Base-by-base conservation (phyloP, 2,113 vertebrate genomes). In the Apodemus speciosus region DNA sequence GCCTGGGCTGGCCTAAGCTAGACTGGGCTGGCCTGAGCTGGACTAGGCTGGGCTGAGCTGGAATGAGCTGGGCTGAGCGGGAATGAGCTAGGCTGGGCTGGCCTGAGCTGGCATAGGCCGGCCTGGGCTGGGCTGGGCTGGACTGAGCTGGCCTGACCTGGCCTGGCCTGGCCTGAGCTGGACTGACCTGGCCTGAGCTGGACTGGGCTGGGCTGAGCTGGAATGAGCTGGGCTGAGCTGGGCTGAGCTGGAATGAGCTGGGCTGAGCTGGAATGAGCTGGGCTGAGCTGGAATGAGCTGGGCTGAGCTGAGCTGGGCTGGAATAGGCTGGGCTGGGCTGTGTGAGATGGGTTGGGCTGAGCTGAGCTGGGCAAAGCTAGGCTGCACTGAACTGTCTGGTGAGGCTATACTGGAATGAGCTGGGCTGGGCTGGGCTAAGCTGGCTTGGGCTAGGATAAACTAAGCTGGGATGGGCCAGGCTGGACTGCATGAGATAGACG, bases 1-100 rank as follows among this genome's bases (percentile, higher is more conserved):
- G 0, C 5, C 62, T 46, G 43, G 43, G 43, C 3, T 46, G 43
- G 43, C n/a, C n/a, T n/a, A n/a, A n/a, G 16, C 32, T 72, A 21
- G 0, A 6, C 18, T 91, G 9, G 1, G 30, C 38, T n/a, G 43
- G 43, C 3, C 3, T 46, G 43, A 6, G 16, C 32, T 72, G 30
- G 0, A 6, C 18, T 91, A 6, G 1, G 30, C 38, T n/a, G 43
- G 43, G 43, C 3, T 46, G 43, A 6, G 43, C 43, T 62, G 9
- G 23, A 3, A 6, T 64, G 16, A 3, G 27, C 21, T 49, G 7
- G 0, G 6, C 46, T 30, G 11, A 0, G 1, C n/a, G 18, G 35
- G 4, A 15, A 21, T 71, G n/a, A 0, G 9, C 18, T 90, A 8
- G 6, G 21, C 30, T 20, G 9, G 25, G 62, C 25, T 62, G 58